phyloP scores from a whole-genome alignment of 2,888 invertebrate species.

The Cacoxenus indagator region DNA sequence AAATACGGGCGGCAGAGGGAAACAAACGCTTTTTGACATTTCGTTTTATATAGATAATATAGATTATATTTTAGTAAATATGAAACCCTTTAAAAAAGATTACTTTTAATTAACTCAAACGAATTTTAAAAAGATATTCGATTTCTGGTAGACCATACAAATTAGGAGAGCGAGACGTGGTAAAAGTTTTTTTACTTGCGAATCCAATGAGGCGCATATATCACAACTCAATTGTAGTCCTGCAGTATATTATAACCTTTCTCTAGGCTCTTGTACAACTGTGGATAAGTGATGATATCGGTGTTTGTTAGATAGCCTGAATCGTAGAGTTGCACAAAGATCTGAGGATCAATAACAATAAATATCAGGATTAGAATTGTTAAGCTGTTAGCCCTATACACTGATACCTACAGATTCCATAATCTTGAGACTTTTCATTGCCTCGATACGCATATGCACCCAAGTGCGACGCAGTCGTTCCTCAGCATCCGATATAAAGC shows the following conservation, averaged over 20 bases:
- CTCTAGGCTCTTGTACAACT: constrained; percentile 55
- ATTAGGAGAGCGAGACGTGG: no score
- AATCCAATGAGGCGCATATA: no score
- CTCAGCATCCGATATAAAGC: constrained; percentile 72
- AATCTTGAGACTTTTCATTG: constrained; percentile 54
- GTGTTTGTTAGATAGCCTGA: constrained; percentile 62
- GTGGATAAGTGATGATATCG: constrained; percentile 65
- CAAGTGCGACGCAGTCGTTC: constrained; percentile 75
- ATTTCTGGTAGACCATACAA: no score
- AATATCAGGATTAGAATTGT: background rate
- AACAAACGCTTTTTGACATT: no score
- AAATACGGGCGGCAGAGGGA: no score
- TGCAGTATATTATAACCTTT: constrained; percentile 46
- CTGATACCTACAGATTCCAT: constrained; percentile 55
- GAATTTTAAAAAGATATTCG: no score
- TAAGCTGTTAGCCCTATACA: background rate
- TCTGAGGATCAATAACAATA: constrained; percentile 42
- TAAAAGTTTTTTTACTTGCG: no score
- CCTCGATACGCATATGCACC: constrained; percentile 58
- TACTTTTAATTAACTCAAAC: no score
- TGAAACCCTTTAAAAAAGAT: no score
- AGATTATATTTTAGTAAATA: no score
- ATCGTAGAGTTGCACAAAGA: constrained; percentile 59
- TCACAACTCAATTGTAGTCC: background rate
- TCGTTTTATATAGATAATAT: no score